Evolutionary conservation across 2,888 invertebrate genomes (phyloP).

Genomic region (Agapetus fuscipes): DNA sequence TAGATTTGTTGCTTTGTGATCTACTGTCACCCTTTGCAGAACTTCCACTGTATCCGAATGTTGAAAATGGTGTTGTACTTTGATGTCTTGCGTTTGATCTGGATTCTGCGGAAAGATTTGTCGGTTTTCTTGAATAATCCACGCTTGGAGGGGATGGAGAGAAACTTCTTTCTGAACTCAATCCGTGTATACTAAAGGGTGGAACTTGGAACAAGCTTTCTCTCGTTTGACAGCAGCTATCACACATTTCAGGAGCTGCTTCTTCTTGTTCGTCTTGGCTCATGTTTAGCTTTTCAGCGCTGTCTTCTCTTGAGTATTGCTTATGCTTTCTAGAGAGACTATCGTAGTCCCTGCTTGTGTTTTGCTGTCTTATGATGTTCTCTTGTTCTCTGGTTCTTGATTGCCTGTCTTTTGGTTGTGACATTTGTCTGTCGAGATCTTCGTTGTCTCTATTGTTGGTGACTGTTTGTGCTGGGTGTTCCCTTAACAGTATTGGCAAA

Average conservation of each 20-base stretch:
- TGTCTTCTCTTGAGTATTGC: too few species aligned
- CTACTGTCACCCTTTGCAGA: slow-evolving; percentile 24
- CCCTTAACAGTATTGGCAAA: slow-evolving; percentile 15
- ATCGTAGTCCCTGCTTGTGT: too few species aligned
- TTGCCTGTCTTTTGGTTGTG: too few species aligned
- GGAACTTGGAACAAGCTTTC: slow-evolving; percentile 58
- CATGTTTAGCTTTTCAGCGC: too few species aligned
- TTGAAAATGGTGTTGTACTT: slow-evolving; percentile 37
- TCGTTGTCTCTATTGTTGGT: too few species aligned
- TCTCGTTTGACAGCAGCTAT: slow-evolving; percentile 74
- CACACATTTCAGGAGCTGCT: slow-evolving; percentile 51
- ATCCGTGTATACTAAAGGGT: slow-evolving; percentile 13
- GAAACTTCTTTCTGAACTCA: slow-evolving; percentile 11
- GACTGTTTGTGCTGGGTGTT: too few species aligned
- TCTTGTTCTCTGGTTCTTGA: slow-evolving; percentile 19
- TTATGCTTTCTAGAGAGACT: too few species aligned
- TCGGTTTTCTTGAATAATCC: slow-evolving; percentile 19
- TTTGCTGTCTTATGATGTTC: slow-evolving; percentile 15
- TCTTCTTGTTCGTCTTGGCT: too few species aligned
- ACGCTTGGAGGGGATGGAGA: slow-evolving; percentile 23
- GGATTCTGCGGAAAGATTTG: slow-evolving; percentile 24
- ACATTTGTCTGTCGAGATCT: too few species aligned
- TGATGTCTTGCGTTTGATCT: slow-evolving; percentile 27
- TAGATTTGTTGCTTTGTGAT: slow-evolving; percentile 6
- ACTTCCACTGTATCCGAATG: slow-evolving; percentile 44